Evolutionary conservation across 1,140 invertebrate genomes (phyloP).

Genomic region (Maniola jurtina): DNA sequence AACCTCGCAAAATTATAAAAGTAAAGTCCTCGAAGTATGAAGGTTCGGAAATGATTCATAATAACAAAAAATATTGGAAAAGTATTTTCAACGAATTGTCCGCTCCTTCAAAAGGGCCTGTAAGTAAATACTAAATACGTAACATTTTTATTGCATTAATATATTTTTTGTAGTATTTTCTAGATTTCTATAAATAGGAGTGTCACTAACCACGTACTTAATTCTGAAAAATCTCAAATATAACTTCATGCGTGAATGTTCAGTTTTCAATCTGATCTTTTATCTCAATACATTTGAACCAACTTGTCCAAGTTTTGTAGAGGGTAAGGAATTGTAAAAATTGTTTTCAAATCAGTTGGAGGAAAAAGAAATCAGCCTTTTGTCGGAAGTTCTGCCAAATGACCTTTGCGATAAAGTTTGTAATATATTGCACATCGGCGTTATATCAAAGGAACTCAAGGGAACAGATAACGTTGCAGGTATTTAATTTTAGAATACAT

Average conservation of each 20-base stretch:
- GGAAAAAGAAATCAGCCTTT: slow-evolving; percentile 46
- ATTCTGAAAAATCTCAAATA: no score
- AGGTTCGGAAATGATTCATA: slow-evolving; percentile 43
- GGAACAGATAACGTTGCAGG: slow-evolving; percentile 35
- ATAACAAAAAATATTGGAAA: slow-evolving; percentile 62
- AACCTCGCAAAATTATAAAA: slow-evolving; percentile 49
- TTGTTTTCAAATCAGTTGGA: slow-evolving; percentile 34
- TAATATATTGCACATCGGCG: slow-evolving; percentile 47
- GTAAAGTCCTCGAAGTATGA: slow-evolving; percentile 59
- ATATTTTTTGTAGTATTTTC: no score
- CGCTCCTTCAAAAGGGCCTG: slow-evolving; percentile 27
- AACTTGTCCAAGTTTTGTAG: background rate
- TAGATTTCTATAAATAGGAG: no score
- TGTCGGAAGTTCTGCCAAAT: slow-evolving; percentile 58
- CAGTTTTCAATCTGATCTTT: no score
- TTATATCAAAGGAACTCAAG: slow-evolving; percentile 33
- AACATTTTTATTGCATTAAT: background rate
- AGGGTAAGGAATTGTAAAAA: background rate
- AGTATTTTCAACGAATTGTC: slow-evolving; percentile 50
- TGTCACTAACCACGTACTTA: no score
- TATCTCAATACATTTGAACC: background rate
- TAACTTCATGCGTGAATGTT: no score
- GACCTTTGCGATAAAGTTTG: slow-evolving; percentile 62
- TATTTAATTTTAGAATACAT: slow-evolving; percentile 24
- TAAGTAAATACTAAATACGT: slow-evolving; percentile 36